Percentiles rank a stretch among this genome's conserved stretches.
Conservation (phyloP, 2,888 invertebrate species). For the Synanthedon myopaeformis region DNA sequence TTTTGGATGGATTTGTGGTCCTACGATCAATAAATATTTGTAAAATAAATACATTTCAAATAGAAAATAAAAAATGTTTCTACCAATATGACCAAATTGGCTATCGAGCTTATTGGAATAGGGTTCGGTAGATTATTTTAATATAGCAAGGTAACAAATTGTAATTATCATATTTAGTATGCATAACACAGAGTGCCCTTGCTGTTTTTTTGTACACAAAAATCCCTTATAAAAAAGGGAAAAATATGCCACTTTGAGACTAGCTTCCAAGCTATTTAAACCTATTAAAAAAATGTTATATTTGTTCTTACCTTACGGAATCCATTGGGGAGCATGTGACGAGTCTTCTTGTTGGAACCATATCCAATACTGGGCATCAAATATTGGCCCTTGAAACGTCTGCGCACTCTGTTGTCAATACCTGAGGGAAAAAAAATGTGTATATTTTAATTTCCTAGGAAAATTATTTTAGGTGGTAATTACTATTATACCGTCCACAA, state of each 20-base stretch:
- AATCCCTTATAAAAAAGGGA: no score
- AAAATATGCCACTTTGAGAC: no score
- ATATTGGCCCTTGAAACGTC: conserved; percentile 99
- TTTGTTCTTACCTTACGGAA: conserved; percentile 85
- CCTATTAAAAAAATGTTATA: no score
- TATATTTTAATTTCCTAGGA: no score
- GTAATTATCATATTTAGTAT: conserved; percentile 50
- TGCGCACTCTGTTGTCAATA: conserved; percentile 99
- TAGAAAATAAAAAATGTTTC: conserved; percentile 25
- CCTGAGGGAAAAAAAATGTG: conserved; percentile 48
- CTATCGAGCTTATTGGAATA: conserved; percentile 44
- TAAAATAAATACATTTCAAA: no score
- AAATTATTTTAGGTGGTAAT: no score
- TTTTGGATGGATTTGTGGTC: no score
- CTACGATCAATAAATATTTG: no score
- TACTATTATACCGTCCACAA: no score
- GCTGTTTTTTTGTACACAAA: conserved; percentile 17
- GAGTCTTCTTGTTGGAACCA: conserved; percentile 93
- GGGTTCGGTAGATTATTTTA: conserved; percentile 35
- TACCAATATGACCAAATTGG: conserved; percentile 51
- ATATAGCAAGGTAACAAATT: conserved; percentile 68
- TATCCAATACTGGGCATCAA: conserved; percentile 99
- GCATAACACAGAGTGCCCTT: conserved; percentile 68
- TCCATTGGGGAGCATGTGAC: conserved; percentile 97
- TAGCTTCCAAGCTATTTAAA: no score